Percentiles rank a stretch among this genome's conserved stretches.
Conservation (phyloP, 2,888 invertebrate species). For the Proisotoma minuta region DNA sequence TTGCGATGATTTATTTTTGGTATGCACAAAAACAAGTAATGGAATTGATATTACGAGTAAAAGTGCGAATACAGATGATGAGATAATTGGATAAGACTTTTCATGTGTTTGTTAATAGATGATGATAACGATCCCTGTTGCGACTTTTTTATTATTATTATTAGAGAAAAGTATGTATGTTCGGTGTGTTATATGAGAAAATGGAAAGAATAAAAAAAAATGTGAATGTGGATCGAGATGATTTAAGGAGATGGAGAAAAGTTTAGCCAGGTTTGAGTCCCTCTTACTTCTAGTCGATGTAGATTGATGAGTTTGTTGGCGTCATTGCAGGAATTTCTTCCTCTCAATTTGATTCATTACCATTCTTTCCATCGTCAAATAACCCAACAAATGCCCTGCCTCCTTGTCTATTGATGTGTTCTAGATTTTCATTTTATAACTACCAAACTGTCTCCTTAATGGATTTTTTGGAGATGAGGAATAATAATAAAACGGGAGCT, state of each 20-base stretch:
- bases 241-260: background rate
- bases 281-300: constrained; percentile 43
- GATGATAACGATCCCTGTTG: too few relatives aligned
- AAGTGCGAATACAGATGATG: too few relatives aligned
- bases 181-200: too few relatives aligned
- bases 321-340: constrained; percentile 46
- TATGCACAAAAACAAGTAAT: too few relatives aligned
- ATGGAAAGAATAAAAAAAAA: too few relatives aligned
- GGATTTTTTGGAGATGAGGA: background rate
- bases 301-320: constrained; percentile 48
- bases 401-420: constrained; percentile 12
- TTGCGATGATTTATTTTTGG: too few relatives aligned
- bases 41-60: too few relatives aligned
- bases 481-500: background rate
- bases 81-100: too few relatives aligned
- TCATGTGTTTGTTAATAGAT: too few relatives aligned
- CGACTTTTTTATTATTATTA: too few relatives aligned
- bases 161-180: too few relatives aligned
- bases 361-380: constrained; percentile 18
- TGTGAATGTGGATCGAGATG: constrained; percentile 18
- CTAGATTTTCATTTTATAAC: constrained; percentile 2
- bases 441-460: background rate
- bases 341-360: constrained; percentile 47
- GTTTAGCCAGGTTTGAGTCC: constrained; percentile 13
- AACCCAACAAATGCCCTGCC: background rate